Conservation (phyloP, 2,888 invertebrate genomes). For the Macrophya annulata region DNA sequence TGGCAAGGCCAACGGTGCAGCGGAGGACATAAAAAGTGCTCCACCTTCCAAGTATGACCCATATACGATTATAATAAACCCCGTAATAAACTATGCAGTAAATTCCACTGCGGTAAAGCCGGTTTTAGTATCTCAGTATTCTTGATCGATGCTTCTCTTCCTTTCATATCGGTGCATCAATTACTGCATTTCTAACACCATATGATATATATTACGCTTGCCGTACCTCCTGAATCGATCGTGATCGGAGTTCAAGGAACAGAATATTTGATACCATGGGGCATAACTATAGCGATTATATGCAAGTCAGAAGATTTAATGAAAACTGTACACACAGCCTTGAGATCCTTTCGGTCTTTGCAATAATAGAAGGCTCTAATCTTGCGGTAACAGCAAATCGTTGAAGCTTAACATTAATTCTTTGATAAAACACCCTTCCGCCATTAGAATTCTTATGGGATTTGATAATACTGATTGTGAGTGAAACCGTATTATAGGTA, state of each 20-base stretch:
- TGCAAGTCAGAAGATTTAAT: neutral
- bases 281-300: neutral
- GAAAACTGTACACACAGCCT: neutral
- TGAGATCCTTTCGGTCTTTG: neutral
- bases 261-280: too few species aligned
- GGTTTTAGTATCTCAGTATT: neutral
- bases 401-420: neutral
- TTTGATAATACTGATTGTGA: neutral
- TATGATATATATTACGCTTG: neutral
- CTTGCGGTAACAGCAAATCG: too few species aligned
- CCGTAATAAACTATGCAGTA: neutral
- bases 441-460: neutral
- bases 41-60: slow-evolving; percentile 68
- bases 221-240: neutral
- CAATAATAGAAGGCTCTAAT: too few species aligned
- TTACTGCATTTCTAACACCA: neutral
- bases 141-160: too few species aligned
- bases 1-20: slow-evolving; percentile 77
- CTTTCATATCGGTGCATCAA: neutral
- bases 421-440: neutral
- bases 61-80: neutral
- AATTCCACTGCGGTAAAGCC: neutral
- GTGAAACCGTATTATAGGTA: too few species aligned
- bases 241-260: neutral
- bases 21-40: slow-evolving; percentile 75